Conservation (phyloP, 2,797 vertebrate genomes). For the Sphenodon punctatus region DNA sequence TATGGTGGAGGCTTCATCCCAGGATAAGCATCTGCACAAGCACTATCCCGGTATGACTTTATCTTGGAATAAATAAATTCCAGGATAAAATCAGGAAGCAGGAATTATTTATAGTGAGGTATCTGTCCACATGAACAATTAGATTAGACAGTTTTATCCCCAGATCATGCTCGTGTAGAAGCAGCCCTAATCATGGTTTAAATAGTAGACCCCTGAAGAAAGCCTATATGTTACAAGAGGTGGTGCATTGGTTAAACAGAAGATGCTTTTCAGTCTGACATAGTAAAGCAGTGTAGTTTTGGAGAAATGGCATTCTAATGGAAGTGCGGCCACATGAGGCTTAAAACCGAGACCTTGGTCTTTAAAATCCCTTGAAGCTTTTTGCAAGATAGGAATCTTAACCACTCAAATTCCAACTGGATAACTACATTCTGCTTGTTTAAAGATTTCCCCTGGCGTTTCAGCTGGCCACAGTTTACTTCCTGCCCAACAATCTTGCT, state of each 20-base stretch:
- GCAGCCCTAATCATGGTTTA: background rate
- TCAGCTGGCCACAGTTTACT: conserved; percentile 45
- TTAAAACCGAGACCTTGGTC: conserved; percentile 26
- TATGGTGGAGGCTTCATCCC: too few relatives aligned
- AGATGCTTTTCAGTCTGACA: conserved; percentile 32
- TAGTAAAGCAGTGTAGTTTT: background rate
- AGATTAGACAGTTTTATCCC: too few relatives aligned
- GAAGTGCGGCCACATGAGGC: conserved; percentile 26
- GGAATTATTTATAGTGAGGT: too few relatives aligned
- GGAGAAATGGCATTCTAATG: background rate
- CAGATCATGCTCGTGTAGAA: too few relatives aligned
- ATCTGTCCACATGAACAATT: too few relatives aligned
- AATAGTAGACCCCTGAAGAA: background rate
- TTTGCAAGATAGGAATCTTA: conserved; percentile 30
- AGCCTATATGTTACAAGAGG: background rate
- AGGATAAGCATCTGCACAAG: too few relatives aligned
- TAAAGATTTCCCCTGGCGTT: conserved; percentile 28
- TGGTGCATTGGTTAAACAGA: conserved; percentile 23
- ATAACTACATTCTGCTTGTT: conserved; percentile 55
- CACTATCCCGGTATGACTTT: too few relatives aligned
- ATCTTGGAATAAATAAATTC: too few relatives aligned
- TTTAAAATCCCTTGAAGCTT: conserved; percentile 9
- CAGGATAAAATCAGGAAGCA: too few relatives aligned
- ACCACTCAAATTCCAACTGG: conserved; percentile 51
- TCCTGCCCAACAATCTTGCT: conserved; percentile 33